Conservation (phyloP, 2,888 invertebrate species). For the Nematopogon swammerdamellus region DNA sequence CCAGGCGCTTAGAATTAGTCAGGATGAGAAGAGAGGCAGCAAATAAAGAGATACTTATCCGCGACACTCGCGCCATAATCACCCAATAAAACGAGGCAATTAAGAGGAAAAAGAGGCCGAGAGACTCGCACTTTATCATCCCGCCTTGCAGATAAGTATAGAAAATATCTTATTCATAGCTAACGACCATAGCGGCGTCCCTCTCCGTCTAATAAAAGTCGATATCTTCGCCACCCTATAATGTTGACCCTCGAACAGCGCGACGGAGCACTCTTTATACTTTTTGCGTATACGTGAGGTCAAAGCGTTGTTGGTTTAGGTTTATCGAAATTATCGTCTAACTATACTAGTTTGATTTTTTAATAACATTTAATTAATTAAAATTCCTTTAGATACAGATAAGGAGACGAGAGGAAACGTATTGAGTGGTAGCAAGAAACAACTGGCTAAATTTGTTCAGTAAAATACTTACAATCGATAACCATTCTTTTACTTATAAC, state of each 20-base stretch:
- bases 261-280: background rate
- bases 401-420: too few species aligned
- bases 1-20: too few species aligned
- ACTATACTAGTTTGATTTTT: too few species aligned
- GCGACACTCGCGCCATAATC: background rate
- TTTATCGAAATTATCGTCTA: too few species aligned
- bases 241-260: background rate
- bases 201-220: slow-evolving; percentile 48
- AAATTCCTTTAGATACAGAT: too few species aligned
- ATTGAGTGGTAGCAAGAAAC: too few species aligned
- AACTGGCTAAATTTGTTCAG: too few species aligned
- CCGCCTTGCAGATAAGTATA: background rate
- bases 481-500: too few species aligned
- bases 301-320: too few species aligned
- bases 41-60: background rate
- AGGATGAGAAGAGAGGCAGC: background rate
- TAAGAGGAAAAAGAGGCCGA: background rate
- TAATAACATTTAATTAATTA: too few species aligned
- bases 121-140: background rate
- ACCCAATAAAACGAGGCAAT: background rate
- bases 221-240: slow-evolving; percentile 33
- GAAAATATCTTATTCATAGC: slow-evolving; percentile 13
- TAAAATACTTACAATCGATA: too few species aligned
- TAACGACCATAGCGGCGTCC: slow-evolving; percentile 48
- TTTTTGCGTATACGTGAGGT: too few species aligned